A percentile compares a stretch with the other conserved stretches of the same genome.
phyloP scores from a whole-genome alignment of 2,113 vertebrate species.

The Corynorhinus townsendii region DNA sequence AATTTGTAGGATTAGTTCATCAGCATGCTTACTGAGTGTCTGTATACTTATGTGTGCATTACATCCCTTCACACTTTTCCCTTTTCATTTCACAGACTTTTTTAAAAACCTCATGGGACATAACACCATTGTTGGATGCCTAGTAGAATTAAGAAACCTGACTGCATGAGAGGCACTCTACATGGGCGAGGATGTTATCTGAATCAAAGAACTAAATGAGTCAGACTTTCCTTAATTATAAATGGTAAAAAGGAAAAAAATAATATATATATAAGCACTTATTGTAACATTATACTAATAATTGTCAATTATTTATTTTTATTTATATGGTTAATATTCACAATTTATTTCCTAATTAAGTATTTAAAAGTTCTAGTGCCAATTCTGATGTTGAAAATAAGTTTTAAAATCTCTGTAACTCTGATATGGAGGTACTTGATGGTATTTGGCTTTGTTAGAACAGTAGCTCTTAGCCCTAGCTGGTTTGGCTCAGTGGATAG shows the following conservation, averaged over 20 bases:
- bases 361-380: not conserved
- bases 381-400: not conserved
- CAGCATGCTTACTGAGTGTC: not conserved
- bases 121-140: not conserved
- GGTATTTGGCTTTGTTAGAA: not conserved
- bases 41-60: not conserved
- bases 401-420: not conserved
- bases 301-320: not conserved
- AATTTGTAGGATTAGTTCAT: not conserved
- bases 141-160: not conserved
- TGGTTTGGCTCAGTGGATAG: too few species aligned
- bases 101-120: not conserved
- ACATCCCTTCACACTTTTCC: not conserved
- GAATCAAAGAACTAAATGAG: not conserved
- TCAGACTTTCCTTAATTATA: slow-evolving; percentile 6
- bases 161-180: not conserved
- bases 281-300: not conserved
- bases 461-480: not conserved
- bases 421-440: not conserved
- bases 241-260: not conserved
- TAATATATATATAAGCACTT: not conserved
- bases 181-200: not conserved
- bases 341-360: slow-evolving; percentile 33
- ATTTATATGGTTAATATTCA: not conserved
- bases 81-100: not conserved